Base-by-base conservation (phyloP, 1,140 invertebrate species). In the Branchinecta lynchi region DNA sequence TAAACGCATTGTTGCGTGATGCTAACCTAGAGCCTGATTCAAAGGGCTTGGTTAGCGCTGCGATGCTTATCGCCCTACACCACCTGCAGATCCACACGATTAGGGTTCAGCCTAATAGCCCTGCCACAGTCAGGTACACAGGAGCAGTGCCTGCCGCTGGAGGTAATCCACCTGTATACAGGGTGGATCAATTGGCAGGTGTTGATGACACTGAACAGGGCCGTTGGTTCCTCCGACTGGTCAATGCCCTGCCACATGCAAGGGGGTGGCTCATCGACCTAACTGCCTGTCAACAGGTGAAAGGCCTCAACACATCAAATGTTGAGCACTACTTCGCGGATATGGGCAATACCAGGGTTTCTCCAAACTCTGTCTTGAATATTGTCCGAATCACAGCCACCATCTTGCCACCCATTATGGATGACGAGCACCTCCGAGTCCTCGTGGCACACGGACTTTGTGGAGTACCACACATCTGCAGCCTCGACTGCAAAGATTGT, bases 401-500 rank as follows among this genome's bases (percentile, higher is more conserved):
- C n/a, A 9, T 9, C 46, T 9, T 51, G 46, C 46, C 46, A 51
- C 9, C 9, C 9, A n/a, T 51, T n/a, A 51, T 51, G 46, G n/a
- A 9, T 9, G n/a, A 51, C 46, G 9, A 9, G 9, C 46, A 51
- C 46, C 46, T 51, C 46, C 9, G 46, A 51, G n/a, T 9, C n/a
- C 46, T 51, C 9, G 46, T 51, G 46, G 46, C n/a, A 51, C 46
- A 9, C 46, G 46, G 46, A 51, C 46, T 51, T 51, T 51, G n/a
- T 51, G 9, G 46, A 51, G 46, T 51, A 51, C 46, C 46, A 51
- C 46, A 51, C 46, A 51, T 51, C 46, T n/a, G 46, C 46, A 51
- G 46, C 46, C 9, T 9, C 46, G 9, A 51, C 46, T n/a, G 46
- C 46, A 9, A 51, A 51, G n/a, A 9, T 51, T 9, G 46, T 51